Conservation (phyloP, 2,113 vertebrate species). For the Scalopus aquaticus region DNA sequence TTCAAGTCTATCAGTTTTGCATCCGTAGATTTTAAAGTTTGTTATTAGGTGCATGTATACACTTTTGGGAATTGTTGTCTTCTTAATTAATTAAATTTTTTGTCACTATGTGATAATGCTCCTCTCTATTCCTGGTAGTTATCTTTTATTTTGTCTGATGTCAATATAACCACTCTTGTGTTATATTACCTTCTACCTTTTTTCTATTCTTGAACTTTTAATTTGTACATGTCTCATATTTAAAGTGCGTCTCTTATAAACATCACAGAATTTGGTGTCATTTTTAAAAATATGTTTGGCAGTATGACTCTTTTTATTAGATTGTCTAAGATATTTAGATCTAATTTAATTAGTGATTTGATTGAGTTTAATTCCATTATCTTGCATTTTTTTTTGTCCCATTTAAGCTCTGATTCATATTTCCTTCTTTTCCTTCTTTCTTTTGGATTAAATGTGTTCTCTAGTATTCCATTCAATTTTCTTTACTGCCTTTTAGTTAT, state of each 20-base stretch:
- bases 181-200: not conserved
- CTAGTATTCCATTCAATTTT: not conserved
- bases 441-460: not conserved
- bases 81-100: not conserved
- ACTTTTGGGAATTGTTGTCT: not conserved
- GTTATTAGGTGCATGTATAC: not conserved
- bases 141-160: constrained; percentile 7
- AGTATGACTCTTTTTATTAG: not conserved
- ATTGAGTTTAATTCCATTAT: not conserved
- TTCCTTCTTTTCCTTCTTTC: not conserved
- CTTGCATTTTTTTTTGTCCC: not conserved
- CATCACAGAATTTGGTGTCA: not conserved
- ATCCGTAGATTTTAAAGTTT: not conserved
- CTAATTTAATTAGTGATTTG: not conserved
- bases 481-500: not conserved
- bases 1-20: not conserved
- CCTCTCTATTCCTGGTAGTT: not conserved
- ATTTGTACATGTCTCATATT: not conserved
- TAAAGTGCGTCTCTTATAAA: not conserved
- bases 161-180: not conserved
- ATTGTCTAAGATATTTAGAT: not conserved
- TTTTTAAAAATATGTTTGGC: not conserved
- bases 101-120: not conserved
- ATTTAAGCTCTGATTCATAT: not conserved
- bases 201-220: not conserved